Percentiles rank a stretch among this genome's conserved stretches.
phyloP scores from a whole-genome alignment of 2,797 vertebrate species.

The Premnoplex brunnescens region DNA sequence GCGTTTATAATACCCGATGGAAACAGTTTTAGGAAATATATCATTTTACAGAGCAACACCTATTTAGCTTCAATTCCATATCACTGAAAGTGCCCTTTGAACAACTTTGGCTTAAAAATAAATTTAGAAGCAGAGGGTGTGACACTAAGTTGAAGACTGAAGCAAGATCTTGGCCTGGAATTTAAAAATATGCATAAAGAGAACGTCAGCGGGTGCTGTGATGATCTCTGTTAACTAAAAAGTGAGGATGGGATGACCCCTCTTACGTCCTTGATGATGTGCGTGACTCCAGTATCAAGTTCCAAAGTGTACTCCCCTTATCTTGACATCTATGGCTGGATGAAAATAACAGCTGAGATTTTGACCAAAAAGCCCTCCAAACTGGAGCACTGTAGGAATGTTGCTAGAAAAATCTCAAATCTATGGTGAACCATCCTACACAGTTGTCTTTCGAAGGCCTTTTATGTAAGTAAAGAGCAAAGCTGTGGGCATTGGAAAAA shows the following conservation, averaged over 20 bases:
- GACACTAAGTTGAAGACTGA: constrained; percentile 18
- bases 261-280: neutral
- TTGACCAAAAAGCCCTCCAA: neutral
- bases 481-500: neutral
- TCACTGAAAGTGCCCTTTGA: constrained; percentile 21
- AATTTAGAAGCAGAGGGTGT: constrained; percentile 1
- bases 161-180: neutral
- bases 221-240: neutral
- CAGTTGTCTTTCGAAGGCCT: neutral
- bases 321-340: neutral
- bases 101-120: neutral
- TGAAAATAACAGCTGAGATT: constrained; percentile 28
- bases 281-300: neutral
- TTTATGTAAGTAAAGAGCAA: constrained; percentile 22
- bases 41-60: constrained; percentile 6
- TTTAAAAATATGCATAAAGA: neutral
- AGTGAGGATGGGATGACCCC: neutral
- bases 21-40: constrained; percentile 37
- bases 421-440: neutral
- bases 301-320: neutral
- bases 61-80: constrained; percentile 32
- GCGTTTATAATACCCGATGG: neutral
- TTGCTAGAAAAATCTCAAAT: constrained; percentile 14
- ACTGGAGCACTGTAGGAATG: neutral
- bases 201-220: neutral